Base-by-base conservation (phyloP, 2,888 invertebrate genomes). In the Caenorhabditis panamensis region DNA sequence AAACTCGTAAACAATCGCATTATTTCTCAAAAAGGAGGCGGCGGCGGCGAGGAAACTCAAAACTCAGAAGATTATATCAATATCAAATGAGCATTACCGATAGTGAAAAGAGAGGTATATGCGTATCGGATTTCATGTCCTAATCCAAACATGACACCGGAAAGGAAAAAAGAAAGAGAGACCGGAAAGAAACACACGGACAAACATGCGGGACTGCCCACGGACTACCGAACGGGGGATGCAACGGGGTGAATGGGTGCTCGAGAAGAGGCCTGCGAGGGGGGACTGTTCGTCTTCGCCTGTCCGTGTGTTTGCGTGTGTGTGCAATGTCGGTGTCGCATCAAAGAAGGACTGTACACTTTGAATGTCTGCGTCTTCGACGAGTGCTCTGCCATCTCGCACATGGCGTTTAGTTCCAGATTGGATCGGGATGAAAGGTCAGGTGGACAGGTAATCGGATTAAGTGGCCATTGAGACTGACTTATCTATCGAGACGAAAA, bases 81-180 rank as follows among this genome's bases (percentile, higher is more conserved):
- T n/a, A n/a, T 18, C 64, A 22, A 54, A 41, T 41, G n/a, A 24
- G 41, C 16, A 24, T 3, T 22, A 26, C 31, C 31, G 31, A 5
- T 5, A n/a, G 54, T 66, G 53, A 41, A 36, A 41, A 67, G n/a
- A 56, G 41, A 53, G 24, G 56, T 47, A 22, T 44, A 22, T 28
- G 49, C 53, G 20, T 18, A 72, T 54, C 36, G 36, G 64, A 53
- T 64, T 37, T 26, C 37, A 16, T 47, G 4, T 49, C 41, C 69
- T 71, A 73, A 73, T 73, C 73, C 59, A 73, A 73, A 73, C 73
- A 73, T 66, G 73, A 66, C 73, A 73, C 73, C 73, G 73, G 73
- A 56, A 71, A 28, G 36, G 49, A 54, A 41, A 56, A 71, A 28
- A 18, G 47, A 53, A 20, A 8, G 37, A 16, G 24, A 18, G 24